Percentiles rank a stretch among this genome's conserved stretches.
Evolutionary conservation across 2,888 invertebrate genomes (phyloP).

Genomic region (Habroteleia sp.): DNA sequence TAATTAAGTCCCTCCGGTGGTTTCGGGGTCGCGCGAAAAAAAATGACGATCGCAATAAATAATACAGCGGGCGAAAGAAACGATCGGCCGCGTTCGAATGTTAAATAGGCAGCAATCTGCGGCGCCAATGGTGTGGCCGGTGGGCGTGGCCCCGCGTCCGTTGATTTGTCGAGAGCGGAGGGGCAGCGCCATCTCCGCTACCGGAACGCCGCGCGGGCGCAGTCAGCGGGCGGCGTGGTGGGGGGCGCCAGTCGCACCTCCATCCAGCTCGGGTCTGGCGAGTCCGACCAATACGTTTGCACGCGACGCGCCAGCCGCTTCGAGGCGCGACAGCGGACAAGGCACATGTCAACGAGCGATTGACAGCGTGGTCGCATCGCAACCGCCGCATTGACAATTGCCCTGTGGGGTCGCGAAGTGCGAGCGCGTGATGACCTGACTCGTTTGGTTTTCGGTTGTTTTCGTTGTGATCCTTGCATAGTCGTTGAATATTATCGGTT

Average conservation of each 20-base stretch:
- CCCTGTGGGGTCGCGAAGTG: constrained; percentile 1
- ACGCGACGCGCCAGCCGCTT: constrained; percentile 70
- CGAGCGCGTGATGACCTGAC: constrained; percentile 10
- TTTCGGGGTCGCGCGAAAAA: constrained; percentile 67
- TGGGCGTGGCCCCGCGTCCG: constrained; percentile 66
- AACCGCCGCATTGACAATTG: background rate
- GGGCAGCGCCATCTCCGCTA: constrained; percentile 48
- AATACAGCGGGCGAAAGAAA: constrained; percentile 67
- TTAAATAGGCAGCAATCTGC: constrained; percentile 81
- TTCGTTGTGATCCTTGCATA: too few species aligned
- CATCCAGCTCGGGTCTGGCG: background rate
- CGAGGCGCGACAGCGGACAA: constrained; percentile 61
- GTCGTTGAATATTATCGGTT: too few species aligned
- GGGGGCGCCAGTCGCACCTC: background rate
- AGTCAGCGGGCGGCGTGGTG: constrained; percentile 1
- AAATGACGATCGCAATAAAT: constrained; percentile 67
- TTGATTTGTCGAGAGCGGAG: too few species aligned
- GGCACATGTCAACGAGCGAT: constrained; percentile 23
- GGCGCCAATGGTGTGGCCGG: constrained; percentile 68
- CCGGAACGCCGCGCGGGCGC: constrained; percentile 48
- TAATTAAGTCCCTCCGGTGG: constrained; percentile 79
- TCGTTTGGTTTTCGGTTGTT: too few species aligned
- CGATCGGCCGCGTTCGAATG: constrained; percentile 80
- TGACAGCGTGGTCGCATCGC: constrained; percentile 15
- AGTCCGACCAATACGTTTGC: constrained; percentile 69